A percentile compares a stretch with the other conserved stretches of the same genome.
Conservation (phyloP, 2,113 vertebrate genomes). For the Rutilus rutilus region DNA sequence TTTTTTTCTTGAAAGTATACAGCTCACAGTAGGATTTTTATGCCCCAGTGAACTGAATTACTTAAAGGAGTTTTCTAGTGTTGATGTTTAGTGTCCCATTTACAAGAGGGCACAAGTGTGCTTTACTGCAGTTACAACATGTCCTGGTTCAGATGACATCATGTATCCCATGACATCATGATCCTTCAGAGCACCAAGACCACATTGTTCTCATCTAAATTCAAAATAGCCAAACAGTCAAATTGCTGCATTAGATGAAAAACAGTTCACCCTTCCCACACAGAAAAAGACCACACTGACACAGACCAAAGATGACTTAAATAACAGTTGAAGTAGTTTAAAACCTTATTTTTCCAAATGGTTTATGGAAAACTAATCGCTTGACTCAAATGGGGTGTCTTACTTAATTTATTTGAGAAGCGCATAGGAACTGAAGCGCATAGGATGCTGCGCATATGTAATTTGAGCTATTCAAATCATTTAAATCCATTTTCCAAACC, state of each 20-base stretch:
- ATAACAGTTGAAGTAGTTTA: background rate
- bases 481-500: conserved; percentile 1
- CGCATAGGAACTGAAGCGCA: background rate
- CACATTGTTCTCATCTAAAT: background rate
- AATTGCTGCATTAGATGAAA: conserved; percentile 6
- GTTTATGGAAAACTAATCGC: conserved; percentile 13
- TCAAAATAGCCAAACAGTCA: conserved; percentile 3
- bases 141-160: conserved; percentile 17
- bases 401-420: conserved; percentile 10
- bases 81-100: background rate
- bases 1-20: too few species aligned
- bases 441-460: background rate
- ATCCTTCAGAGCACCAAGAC: conserved; percentile 11
- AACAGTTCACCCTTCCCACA: conserved; percentile 7
- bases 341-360: conserved; percentile 18
- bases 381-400: conserved; percentile 6
- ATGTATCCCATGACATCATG: conserved; percentile 32
- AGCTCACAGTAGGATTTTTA: background rate
- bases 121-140: background rate
- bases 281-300: conserved; percentile 16
- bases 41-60: conserved; percentile 23
- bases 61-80: background rate
- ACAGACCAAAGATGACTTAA: conserved; percentile 2
- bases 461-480: background rate
- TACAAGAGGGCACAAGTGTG: conserved; percentile 13